Base-by-base conservation (phyloP, 30 jellyfish, hydroid and myxozoan species). In the Aurelia aurita complex sp. Pacific region DNA sequence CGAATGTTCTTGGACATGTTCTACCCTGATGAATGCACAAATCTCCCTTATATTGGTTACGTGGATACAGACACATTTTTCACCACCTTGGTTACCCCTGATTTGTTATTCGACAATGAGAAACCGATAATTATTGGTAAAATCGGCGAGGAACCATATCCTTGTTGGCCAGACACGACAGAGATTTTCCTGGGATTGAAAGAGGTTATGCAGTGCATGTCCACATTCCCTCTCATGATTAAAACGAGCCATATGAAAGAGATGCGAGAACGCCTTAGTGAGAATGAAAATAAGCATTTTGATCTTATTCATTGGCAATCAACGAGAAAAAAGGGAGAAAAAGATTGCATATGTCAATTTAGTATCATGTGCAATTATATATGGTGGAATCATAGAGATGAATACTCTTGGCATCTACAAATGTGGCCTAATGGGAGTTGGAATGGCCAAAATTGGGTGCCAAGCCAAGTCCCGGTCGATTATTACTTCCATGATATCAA, bases 361-460 rank as follows among this genome's bases (percentile, higher is more conserved):
- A 38, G 50, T 38, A 4, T 38, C 50, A 38, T 38, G 50, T 38
- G 50, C 50, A 38, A 38, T 38, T 38, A 38, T 38, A 38, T 77
- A 1, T 77, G 88, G 88, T 77, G 63, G 32, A 2, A 55, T 77
- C 88, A 77, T 36, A 57, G 88, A 34, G 50, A 42, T 13, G 88
- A 77, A 33, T 77, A 77, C 23, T 60, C 78, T 2, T 77, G 78
- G 78, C 88, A 63, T 77, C 51, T 77, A 1, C 88, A 77, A 36
- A 16, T 59, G 62, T 60, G n/a, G 23, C 88, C 88, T 12, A 33
- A 36, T 34, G 88, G 79, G 12, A 18, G 36, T 23, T 59, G 79
- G 17, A 29, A 19, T 50, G 50, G 50, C 3, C 50, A 38, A 1
- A 38, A 38, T 4, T 38, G 50, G 50, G 50, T 38, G 50, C 50